phyloP scores from a whole-genome alignment of 2,888 invertebrate genomes.

The Oithona nana region DNA sequence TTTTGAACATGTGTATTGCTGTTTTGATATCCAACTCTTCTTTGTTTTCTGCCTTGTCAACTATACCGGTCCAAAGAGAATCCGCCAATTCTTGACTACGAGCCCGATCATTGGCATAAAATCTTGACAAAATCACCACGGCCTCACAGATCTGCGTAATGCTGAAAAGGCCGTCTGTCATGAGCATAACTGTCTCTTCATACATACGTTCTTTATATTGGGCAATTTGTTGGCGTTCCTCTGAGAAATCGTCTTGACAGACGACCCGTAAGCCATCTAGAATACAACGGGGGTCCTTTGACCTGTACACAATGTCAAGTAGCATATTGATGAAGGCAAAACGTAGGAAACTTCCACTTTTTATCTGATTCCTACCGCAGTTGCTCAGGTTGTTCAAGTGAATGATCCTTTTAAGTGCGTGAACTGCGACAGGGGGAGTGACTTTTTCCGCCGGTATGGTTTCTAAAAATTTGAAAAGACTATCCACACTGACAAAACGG shows the following conservation, averaged over 20 bases:
- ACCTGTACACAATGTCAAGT: constrained; percentile 31
- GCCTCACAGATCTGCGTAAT: constrained; percentile 41
- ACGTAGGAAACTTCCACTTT: background rate
- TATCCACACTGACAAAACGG: background rate
- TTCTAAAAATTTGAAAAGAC: background rate
- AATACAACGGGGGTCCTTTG: constrained; percentile 28
- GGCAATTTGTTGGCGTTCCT: background rate
- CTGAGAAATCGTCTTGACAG: constrained; percentile 4
- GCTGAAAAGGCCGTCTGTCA: constrained; percentile 38
- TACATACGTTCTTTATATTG: constrained; percentile 28
- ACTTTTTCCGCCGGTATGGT: constrained; percentile 30
- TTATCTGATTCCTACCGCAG: background rate
- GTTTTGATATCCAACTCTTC: constrained; percentile 36
- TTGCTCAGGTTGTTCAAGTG: background rate
- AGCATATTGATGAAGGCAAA: constrained; percentile 31
- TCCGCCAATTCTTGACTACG: constrained; percentile 36
- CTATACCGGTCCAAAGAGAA: constrained; percentile 44
- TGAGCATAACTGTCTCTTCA: constrained; percentile 40
- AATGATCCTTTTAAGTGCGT: constrained; percentile 25
- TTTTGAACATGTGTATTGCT: constrained; percentile 32
- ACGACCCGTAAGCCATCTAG: constrained; percentile 30
- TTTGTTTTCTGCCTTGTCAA: constrained; percentile 38
- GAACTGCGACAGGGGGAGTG: constrained; percentile 30
- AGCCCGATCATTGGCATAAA: constrained; percentile 25
- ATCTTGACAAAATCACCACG: constrained; percentile 35